These are phyloP conservation scores for Smutsia gigantea DNA, from an alignment of 2,797 vertebrate species.

Conservation along the genomic window DNA sequence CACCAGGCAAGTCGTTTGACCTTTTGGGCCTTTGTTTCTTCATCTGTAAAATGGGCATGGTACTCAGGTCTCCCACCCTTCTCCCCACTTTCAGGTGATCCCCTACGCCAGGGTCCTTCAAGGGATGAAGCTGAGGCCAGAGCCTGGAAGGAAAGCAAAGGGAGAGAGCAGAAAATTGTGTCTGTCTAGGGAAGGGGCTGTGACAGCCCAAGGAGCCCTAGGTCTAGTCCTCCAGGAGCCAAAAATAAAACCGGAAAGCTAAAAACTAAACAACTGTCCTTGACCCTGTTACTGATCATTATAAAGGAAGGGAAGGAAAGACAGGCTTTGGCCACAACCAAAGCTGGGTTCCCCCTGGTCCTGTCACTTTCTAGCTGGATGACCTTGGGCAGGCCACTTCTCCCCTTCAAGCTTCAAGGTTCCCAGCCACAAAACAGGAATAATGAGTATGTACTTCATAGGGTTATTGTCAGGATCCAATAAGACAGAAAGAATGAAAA, in stretches of 20 bases:
- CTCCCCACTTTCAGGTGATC: background rate
- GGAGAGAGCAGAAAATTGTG: background rate
- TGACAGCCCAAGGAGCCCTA: background rate
- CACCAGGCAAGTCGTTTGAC: background rate
- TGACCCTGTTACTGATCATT: background rate
- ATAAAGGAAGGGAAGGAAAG: background rate
- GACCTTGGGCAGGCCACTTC: background rate
- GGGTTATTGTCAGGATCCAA: background rate
- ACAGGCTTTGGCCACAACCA: background rate
- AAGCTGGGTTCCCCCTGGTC: background rate
- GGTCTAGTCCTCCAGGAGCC: background rate
- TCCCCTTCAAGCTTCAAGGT: background rate
- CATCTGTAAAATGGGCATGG: background rate
- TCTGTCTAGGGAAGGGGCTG: background rate
- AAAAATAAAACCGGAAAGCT: background rate
- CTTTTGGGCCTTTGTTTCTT: background rate
- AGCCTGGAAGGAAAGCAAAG: background rate
- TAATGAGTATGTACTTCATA: background rate
- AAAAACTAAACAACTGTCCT: background rate
- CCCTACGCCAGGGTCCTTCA: background rate
- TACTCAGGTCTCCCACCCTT: background rate
- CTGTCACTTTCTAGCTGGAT: background rate
- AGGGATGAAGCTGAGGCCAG: background rate
- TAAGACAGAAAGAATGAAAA: background rate
- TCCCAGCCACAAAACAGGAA: background rate